phyloP scores from a whole-genome alignment of 2,888 invertebrate genomes.

The Pseudolycoriella hygida region DNA sequence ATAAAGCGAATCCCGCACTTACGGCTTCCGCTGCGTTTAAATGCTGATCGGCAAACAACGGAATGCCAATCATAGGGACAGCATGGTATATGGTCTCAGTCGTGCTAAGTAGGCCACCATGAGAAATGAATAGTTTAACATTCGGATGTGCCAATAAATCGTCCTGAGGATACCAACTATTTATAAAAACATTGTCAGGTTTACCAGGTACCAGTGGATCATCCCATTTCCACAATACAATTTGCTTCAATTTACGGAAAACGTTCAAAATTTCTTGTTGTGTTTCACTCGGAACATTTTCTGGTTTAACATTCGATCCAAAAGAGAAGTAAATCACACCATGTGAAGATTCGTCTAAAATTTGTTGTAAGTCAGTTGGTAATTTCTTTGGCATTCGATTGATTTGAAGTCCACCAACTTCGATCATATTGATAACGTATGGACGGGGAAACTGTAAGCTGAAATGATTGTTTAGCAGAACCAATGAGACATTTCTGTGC shows the following conservation, averaged over 20 bases:
- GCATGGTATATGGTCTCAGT: slow-evolving; percentile 30
- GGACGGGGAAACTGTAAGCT: slow-evolving; percentile 23
- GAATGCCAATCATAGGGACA: slow-evolving; percentile 32
- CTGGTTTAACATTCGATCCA: slow-evolving; percentile 14
- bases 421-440: slow-evolving; percentile 26
- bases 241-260: background rate
- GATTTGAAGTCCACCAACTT: slow-evolving; percentile 28
- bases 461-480: slow-evolving; percentile 24
- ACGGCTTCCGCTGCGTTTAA: slow-evolving; percentile 30
- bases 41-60: slow-evolving; percentile 33
- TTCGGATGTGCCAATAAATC: slow-evolving; percentile 31
- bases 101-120: slow-evolving; percentile 32
- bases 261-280: slow-evolving; percentile 15
- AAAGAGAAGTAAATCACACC: slow-evolving; percentile 23
- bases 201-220: slow-evolving; percentile 10
- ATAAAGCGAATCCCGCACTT: slow-evolving; percentile 25
- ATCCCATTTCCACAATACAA: slow-evolving; percentile 3
- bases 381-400: slow-evolving; percentile 18
- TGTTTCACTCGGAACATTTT: slow-evolving; percentile 17
- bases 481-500: slow-evolving; percentile 18
- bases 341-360: slow-evolving; percentile 18
- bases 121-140: slow-evolving; percentile 30
- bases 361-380: slow-evolving; percentile 18
- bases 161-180: slow-evolving; percentile 31
- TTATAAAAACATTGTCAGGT: slow-evolving; percentile 23